Percentiles rank a stretch among this genome's conserved stretches.
These are phyloP conservation scores for Egretta garzetta DNA, from an alignment of 2,113 vertebrate species.

Conservation along the genomic window DNA sequence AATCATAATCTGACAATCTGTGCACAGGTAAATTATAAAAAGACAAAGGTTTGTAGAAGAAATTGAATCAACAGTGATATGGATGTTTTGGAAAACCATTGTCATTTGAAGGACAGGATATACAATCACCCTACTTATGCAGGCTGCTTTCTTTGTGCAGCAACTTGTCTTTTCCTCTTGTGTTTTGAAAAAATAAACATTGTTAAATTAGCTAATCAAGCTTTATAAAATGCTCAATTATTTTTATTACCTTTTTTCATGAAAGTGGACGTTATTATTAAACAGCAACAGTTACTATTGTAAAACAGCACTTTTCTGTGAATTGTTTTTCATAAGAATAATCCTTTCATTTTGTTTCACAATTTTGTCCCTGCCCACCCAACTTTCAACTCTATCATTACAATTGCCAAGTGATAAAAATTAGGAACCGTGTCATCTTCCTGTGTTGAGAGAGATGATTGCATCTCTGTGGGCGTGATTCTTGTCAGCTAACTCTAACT, in stretches of 20 bases:
- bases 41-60: background rate
- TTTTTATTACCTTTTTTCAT: background rate
- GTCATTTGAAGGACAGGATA: background rate
- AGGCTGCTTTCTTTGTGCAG: background rate
- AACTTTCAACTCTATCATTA: background rate
- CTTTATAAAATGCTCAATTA: background rate
- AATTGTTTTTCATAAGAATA: background rate
- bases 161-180: background rate
- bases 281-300: background rate
- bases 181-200: background rate
- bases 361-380: background rate
- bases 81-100: background rate
- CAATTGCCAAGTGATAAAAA: background rate
- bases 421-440: background rate
- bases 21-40: background rate
- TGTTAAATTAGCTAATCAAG: background rate
- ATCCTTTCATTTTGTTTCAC: background rate
- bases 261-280: background rate
- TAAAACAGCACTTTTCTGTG: background rate
- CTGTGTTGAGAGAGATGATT: background rate
- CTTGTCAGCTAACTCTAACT: background rate
- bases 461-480: background rate
- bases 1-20: fast-evolving
- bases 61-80: background rate
- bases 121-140: background rate